Evolutionary conservation across 2,797 vertebrate genomes (phyloP).

Genomic region (Bradypodion pumilum): DNA sequence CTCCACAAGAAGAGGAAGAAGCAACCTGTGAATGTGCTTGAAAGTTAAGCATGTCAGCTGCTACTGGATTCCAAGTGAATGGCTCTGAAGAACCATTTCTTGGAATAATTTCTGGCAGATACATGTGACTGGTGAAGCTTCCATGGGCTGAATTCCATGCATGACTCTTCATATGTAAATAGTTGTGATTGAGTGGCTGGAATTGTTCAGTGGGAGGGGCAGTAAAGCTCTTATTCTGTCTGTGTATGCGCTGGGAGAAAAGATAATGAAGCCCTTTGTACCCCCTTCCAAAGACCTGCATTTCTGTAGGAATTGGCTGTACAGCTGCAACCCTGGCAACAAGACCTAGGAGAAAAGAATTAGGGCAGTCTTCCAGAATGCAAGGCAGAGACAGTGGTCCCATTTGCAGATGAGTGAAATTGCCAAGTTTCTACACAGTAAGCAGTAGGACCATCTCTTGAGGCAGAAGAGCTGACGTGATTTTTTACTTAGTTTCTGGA

Average conservation of each 20-base stretch:
- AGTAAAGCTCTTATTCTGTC: constrained; percentile 48
- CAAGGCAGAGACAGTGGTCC: constrained; percentile 28
- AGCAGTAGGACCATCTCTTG: constrained; percentile 33
- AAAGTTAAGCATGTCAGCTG: background rate
- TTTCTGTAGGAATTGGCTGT: constrained; percentile 65
- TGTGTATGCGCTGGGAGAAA: constrained; percentile 48
- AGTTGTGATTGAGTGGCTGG: background rate
- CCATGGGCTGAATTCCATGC: constrained; percentile 7
- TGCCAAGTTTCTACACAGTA: constrained; percentile 35
- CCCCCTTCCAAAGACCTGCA: constrained; percentile 59
- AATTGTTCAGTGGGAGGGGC: constrained; percentile 13
- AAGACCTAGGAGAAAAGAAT: constrained; percentile 64
- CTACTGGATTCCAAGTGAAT: background rate
- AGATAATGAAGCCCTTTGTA: constrained; percentile 78
- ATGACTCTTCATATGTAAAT: constrained; percentile 32
- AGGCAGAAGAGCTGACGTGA: background rate
- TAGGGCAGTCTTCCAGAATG: constrained; percentile 68
- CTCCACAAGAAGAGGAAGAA: background rate
- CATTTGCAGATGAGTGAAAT: constrained; percentile 41
- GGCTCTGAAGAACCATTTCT: background rate
- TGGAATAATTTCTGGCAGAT: constrained; percentile 1
- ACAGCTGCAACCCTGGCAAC: constrained; percentile 79
- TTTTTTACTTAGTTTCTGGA: background rate
- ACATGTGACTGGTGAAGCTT: background rate
- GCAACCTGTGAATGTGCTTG: background rate